Percentiles rank a stretch among this genome's conserved stretches.
Conservation (phyloP, 2,888 invertebrate species). For the Drosophila subquinaria region DNA sequence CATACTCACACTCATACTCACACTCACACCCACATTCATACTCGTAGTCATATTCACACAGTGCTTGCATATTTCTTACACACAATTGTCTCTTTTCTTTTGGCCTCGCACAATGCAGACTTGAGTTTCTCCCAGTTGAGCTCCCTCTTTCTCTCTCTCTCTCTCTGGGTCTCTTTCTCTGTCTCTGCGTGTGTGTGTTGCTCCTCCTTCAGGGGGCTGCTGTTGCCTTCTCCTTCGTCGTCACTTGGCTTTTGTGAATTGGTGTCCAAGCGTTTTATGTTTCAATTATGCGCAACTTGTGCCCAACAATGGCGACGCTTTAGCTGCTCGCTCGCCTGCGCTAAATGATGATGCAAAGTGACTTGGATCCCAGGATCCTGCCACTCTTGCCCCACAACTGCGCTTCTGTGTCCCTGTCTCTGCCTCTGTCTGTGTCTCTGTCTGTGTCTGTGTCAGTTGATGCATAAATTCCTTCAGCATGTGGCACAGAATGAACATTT, state of each 20-base stretch:
- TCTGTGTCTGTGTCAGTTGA: conserved; percentile 56
- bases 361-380: conserved; percentile 49
- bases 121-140: conserved; percentile 19
- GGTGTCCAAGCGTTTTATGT: conserved; percentile 80
- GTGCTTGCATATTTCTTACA: conserved; percentile 72
- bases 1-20: conserved; percentile 14
- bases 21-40: background rate
- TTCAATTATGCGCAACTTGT: conserved; percentile 81
- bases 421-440: conserved; percentile 14
- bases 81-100: conserved; percentile 79
- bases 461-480: conserved; percentile 74
- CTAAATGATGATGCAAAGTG: conserved; percentile 77
- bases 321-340: conserved; percentile 58
- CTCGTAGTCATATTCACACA: conserved; percentile 12
- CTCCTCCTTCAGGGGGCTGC: conserved; percentile 22
- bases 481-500: conserved; percentile 42
- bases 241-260: conserved; percentile 77
- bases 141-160: conserved; percentile 16
- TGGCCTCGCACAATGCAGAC: conserved; percentile 66
- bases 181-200: conserved; percentile 6
- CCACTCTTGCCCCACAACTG: background rate
- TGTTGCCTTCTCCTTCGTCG: conserved; percentile 19
- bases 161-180: background rate
- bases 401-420: too few species aligned
- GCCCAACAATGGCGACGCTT: conserved; percentile 71